Base-by-base conservation (phyloP, 2,113 vertebrate species). In the Xyrauchen texanus region DNA sequence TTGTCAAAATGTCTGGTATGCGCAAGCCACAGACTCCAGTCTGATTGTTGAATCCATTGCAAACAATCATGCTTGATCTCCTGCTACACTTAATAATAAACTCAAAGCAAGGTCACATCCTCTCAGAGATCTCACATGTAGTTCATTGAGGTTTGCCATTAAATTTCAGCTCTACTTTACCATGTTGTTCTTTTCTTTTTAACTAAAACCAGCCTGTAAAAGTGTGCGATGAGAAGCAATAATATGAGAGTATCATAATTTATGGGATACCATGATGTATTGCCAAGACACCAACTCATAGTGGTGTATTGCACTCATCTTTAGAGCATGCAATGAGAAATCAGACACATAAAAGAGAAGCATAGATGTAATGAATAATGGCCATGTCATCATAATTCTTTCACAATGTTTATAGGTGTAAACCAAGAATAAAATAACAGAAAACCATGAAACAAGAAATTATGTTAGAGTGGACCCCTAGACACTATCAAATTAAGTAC, bases 1-100 rank as follows among this genome's bases (percentile, higher is more conserved):
- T 90, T 93, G 92, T 94, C 89, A 90, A 89, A 93, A 91, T 91
- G 92, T 93, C 92, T 93, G 91, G 91, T 92, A 91, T 92, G 91
- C 88, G 87, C 88, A 89, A 92, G 89, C 93, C 92, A 92, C 93
- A 94, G 92, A 91, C 92, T 93, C 92, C 93, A 92, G 91, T 87
- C 86, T 89, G 88, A 91, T 91, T 90, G 87, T 87, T 90, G 84
- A 88, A 91, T 90, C 91, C 90, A 90, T 90, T 87, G 89, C 85
- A 85, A 85, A 87, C 66, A 85, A 86, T 81, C 83, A 34, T 34
- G 85, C 77, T 83, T 71, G 82, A 75, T 77, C 84, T 70, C 68
- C 63, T 81, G 53, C 67, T 82, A 81, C 85, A 82, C 81, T 77
- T 63, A 86, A 83, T 85, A 84, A 85, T 84, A 82, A 84, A 71